Base-by-base conservation (phyloP, 2,797 vertebrate species). In the Masticophis lateralis region DNA sequence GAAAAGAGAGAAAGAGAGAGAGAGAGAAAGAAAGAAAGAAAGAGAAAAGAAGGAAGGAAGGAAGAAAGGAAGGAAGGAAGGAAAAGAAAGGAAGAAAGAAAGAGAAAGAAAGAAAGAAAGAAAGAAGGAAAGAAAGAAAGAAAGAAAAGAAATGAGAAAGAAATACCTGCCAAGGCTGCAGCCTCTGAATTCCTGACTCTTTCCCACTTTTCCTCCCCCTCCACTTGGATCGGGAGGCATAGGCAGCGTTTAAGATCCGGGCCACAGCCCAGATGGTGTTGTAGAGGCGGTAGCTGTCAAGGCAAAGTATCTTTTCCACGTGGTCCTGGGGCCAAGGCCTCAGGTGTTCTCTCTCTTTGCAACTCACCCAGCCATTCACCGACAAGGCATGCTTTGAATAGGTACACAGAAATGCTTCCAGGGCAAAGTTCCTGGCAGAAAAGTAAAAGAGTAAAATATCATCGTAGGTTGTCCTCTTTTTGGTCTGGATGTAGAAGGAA, bases 111-210 rank as follows among this genome's bases (percentile, higher is more conserved):
- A 53, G 53, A 12, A 37, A 53, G 53, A 53, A 53, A 53, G 53
- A 53, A 53, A 53, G 53, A 53, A 53, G 11, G 53, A 53, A 53
- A 53, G 53, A 53, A 53, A 53, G 53, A 53, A 53, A 53, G 53
- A 53, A 53, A 51, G 51, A 1, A 57, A 57, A 57, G 56, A 57
- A 5, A 18, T 16, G 56, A 57, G 16, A 57, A 57, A 5, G 56
- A 57, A 57, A 60, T 91, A 91, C 69, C 90, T 91, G 90, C 90
- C 90, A 91, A 16, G 90, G 69, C 55, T 91, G 53, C 25, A 91
- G 6, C 13, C 14, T 91, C 28, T 59, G 69, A 43, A 28, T 5
- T 5, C 27, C 55, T 37, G 59, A 28, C 7, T 37, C 47, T 13
- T 28, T 37, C 57, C 32, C 13, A 14, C 55, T 32, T 13, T 13